These are phyloP conservation scores for Seira sanloemensis DNA, from an alignment of 2,888 invertebrate species.

Conservation along the genomic window DNA sequence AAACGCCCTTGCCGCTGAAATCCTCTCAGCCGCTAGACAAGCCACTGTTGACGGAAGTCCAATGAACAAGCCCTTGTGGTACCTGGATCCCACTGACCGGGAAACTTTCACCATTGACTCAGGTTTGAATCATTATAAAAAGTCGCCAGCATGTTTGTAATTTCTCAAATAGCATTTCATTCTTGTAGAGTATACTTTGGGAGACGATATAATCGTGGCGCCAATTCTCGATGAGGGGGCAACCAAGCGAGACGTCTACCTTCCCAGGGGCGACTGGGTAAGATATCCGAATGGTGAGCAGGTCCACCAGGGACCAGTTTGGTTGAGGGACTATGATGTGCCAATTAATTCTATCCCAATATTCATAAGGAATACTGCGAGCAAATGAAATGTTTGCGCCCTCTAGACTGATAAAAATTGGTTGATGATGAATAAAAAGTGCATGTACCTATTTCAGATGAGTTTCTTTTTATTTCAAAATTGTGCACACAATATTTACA, in stretches of 20 bases:
- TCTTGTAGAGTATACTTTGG: slow-evolving; percentile 86
- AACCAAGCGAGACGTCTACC: slow-evolving; percentile 82
- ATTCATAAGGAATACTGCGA: slow-evolving; percentile 77
- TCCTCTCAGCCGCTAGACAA: slow-evolving; percentile 80
- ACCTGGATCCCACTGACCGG: slow-evolving; percentile 84
- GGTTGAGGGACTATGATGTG: slow-evolving; percentile 82
- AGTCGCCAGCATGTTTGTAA: no score
- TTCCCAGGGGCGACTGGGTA: slow-evolving; percentile 85
- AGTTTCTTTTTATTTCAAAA: no score
- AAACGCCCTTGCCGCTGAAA: slow-evolving; percentile 64
- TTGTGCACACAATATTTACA: no score
- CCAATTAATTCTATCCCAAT: slow-evolving; percentile 83
- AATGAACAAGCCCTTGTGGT: slow-evolving; percentile 90
- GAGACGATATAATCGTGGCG: slow-evolving; percentile 86
- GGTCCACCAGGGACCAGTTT: slow-evolving; percentile 79
- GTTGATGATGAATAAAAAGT: no score
- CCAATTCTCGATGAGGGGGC: slow-evolving; percentile 83
- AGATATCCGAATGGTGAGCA: background rate
- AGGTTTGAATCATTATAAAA: background rate
- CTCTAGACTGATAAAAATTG: no score
- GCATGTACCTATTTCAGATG: no score
- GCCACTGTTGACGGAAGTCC: slow-evolving; percentile 82
- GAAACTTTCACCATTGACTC: slow-evolving; percentile 78
- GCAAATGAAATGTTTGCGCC: no score
- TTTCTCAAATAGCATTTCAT: slow-evolving; percentile 15